phyloP scores from a whole-genome alignment of 2,113 vertebrate genomes.

The Calypte anna region DNA sequence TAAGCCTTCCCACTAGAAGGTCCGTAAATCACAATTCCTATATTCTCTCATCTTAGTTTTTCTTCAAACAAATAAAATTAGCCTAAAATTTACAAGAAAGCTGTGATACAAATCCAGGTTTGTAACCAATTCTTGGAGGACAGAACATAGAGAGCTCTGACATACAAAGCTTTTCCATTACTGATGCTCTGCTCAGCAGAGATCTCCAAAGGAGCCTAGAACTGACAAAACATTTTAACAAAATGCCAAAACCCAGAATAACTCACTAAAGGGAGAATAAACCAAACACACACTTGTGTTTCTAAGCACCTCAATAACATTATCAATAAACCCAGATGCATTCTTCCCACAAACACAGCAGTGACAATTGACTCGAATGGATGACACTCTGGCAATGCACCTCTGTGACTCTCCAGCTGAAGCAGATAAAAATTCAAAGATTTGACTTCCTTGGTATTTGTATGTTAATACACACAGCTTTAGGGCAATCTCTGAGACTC shows the following conservation, averaged over 20 bases:
- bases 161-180: background rate
- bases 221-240: background rate
- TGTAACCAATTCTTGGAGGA: background rate
- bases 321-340: conserved; percentile 44
- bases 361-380: conserved; percentile 13
- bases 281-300: background rate
- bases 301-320: conserved; percentile 24
- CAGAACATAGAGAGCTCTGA: background rate
- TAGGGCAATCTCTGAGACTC: conserved; percentile 30
- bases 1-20: background rate
- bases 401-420: conserved; percentile 11
- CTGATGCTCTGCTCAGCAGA: background rate
- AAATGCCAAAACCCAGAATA: conserved; percentile 9
- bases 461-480: conserved; percentile 46
- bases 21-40: background rate
- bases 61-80: background rate
- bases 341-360: background rate
- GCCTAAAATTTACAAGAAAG: background rate
- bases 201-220: background rate
- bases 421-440: conserved; percentile 57
- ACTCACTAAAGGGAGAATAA: conserved; percentile 13
- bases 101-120: background rate
- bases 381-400: conserved; percentile 1
- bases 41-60: background rate
- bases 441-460: conserved; percentile 31